These are phyloP conservation scores for Sylvia borin DNA, from an alignment of 2,797 vertebrate species.

Conservation along the genomic window DNA sequence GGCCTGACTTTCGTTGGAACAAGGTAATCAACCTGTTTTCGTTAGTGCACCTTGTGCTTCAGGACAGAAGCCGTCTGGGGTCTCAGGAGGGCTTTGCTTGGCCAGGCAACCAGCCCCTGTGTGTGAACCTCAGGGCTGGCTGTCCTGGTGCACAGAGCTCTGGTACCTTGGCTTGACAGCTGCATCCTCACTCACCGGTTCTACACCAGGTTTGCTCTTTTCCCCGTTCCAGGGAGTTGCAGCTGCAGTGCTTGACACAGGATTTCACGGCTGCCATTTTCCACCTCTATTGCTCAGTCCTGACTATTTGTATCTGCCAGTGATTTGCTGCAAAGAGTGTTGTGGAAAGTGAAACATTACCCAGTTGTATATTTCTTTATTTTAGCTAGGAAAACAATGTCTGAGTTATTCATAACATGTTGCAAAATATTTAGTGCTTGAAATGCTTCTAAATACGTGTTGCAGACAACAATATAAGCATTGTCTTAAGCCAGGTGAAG, in stretches of 20 bases:
- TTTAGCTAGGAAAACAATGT: conserved; percentile 15
- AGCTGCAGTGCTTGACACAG: not conserved
- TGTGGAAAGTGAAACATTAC: not conserved
- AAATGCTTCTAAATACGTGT: not conserved
- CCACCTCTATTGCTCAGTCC: not conserved
- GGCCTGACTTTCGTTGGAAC: not conserved
- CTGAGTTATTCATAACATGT: conserved; percentile 32
- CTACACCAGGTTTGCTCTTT: not conserved
- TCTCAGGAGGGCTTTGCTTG: not conserved
- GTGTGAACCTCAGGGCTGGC: not conserved
- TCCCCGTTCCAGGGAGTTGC: not conserved
- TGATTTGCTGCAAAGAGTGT: not conserved
- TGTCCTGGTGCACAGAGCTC: not conserved
- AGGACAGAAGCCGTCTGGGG: not conserved
- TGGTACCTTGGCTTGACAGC: not conserved
- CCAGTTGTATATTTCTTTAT: not conserved
- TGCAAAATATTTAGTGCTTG: conserved; percentile 32
- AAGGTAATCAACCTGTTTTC: not conserved
- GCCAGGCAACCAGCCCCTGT: not conserved
- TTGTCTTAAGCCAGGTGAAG: not conserved
- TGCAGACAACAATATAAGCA: not conserved
- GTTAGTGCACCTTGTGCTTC: not conserved
- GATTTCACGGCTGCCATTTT: not conserved
- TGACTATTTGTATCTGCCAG: not conserved
- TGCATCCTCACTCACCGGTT: rapidly evolving